Percentiles rank a stretch among this genome's conserved stretches.
Evolutionary conservation across 53 echinoderm and acorn worm genomes (phyloP).

Genomic region (Antedon mediterranea): DNA sequence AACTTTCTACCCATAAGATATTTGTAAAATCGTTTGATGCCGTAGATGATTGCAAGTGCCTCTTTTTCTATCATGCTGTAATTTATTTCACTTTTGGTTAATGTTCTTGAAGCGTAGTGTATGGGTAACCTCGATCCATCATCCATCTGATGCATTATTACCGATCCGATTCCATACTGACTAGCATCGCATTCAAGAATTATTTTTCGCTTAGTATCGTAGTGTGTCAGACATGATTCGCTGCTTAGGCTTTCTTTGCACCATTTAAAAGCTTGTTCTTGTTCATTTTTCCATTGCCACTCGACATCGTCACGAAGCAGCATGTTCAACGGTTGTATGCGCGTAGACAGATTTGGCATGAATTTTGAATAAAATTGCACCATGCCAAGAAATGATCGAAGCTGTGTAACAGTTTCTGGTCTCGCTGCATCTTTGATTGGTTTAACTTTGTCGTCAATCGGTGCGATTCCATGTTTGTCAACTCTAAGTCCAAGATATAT

Average conservation of each 20-base stretch:
- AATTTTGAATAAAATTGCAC: slow-evolving; percentile 21
- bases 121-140: not conserved
- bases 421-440: slow-evolving; percentile 9
- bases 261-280: not conserved
- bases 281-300: not conserved
- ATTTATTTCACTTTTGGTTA: not conserved
- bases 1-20: slow-evolving; percentile 24
- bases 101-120: not conserved
- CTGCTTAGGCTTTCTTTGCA: not conserved
- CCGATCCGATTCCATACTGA: not conserved
- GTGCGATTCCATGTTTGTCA: slow-evolving; percentile 7
- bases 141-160: not conserved
- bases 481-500: slow-evolving; percentile 19
- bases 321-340: not conserved
- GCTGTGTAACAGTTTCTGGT: slow-evolving; percentile 10
- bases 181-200: not conserved
- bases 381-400: slow-evolving; percentile 11
- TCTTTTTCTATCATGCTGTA: not conserved
- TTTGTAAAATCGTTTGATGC: slow-evolving; percentile 32
- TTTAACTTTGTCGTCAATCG: slow-evolving; percentile 3
- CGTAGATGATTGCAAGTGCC: slow-evolving; percentile 5
- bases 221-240: not conserved
- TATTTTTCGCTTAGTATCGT: not conserved
- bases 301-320: not conserved
- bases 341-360: not conserved